Base-by-base conservation (phyloP, 1,140 invertebrate genomes). In the Polypedilum pembai region DNA sequence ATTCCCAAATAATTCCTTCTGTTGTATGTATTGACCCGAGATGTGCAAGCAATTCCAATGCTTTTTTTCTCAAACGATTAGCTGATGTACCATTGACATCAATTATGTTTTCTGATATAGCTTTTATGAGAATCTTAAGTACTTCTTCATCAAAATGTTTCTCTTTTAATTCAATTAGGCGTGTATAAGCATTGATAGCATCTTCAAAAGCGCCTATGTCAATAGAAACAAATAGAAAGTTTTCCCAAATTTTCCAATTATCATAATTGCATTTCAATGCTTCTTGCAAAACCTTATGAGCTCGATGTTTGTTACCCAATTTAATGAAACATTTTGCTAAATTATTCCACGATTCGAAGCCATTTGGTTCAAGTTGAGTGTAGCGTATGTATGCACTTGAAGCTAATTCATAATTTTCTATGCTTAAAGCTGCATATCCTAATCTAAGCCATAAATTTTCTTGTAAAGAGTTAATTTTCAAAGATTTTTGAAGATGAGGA, bases 261-360 rank as follows among this genome's bases (percentile, higher is more conserved):
- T 97, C 94, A 83, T 91, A 98, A 83, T 96, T 95, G 84, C 90
- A 97, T 81, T 94, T 93, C 0, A 98, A 81, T 0, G 97, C 92
- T 83, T 99, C 96, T 77, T 92, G 89, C 0, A 97, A 80, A 18
- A 92, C 89, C 74, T 88, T 87, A 83, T 92, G 93, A 0, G 95
- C 96, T 76, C 92, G 87, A 10, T 85, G 79, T 84, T 97, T 98
- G 77, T 98, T 89, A 0, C 92, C 90, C 73, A 93, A 83, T 78
- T 94, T 92, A 7, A 96, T 90, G 78, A 98, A 95, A 4, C 93
- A 94, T 80, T 96, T 95, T 10, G 94, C 93, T 73, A 99, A 84
- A 84, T 99, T 99, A 83, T 98, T 98, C 97, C 97, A 99, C 0
- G 94, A 94, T 84, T 98, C 94, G 82, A 94, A 98, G 76, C 91